Conservation (phyloP, 1,140 invertebrate genomes). For the Ostrea edulis region DNA sequence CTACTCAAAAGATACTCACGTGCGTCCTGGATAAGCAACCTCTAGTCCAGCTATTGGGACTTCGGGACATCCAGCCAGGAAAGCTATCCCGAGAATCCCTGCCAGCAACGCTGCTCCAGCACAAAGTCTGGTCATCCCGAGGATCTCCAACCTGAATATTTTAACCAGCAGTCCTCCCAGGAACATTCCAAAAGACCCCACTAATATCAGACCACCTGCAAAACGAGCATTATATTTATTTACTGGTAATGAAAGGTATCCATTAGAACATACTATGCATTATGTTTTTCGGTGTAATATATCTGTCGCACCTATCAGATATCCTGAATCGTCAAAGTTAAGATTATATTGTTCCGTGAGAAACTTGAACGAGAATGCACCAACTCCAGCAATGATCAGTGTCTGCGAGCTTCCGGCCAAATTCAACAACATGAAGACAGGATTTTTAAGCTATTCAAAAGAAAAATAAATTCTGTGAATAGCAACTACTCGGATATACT, state of each 20-base stretch:
- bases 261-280: too few relatives aligned
- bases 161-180: conserved; percentile 62
- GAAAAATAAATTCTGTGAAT: neutral
- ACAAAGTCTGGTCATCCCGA: conserved; percentile 61
- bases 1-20: conserved; percentile 40
- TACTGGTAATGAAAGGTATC: too few relatives aligned
- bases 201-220: conserved; percentile 63
- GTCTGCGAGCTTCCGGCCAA: conserved; percentile 58
- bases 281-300: too few relatives aligned
- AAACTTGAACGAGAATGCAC: conserved; percentile 67
- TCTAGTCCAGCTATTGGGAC: conserved; percentile 60
- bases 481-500: neutral
- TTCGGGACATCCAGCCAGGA: conserved; percentile 64
- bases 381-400: conserved; percentile 64
- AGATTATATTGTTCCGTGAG: conserved; percentile 65
- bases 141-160: conserved; percentile 56
- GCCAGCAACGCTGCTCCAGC: conserved; percentile 44
- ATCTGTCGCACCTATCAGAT: conserved; percentile 47
- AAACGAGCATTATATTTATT: neutral
- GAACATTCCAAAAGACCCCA: conserved; percentile 64
- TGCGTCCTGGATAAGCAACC: conserved; percentile 57
- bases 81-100: conserved; percentile 55
- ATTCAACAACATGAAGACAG: conserved; percentile 60
- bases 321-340: conserved; percentile 61
- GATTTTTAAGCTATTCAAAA: conserved; percentile 61